Percentiles rank a stretch among this genome's conserved stretches.
These are phyloP conservation scores for Ametastegia equiseti DNA, from an alignment of 2,888 invertebrate species.

Conservation along the genomic window DNA sequence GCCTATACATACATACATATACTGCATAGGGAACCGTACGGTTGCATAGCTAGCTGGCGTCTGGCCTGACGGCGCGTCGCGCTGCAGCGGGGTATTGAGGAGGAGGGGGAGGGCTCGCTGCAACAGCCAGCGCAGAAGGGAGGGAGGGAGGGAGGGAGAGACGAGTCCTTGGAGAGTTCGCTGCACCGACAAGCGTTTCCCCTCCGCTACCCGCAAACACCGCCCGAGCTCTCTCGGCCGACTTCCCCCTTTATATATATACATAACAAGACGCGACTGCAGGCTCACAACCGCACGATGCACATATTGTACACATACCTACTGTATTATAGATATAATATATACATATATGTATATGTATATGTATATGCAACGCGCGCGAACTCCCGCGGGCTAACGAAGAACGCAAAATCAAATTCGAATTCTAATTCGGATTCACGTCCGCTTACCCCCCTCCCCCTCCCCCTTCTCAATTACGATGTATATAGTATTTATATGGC, in stretches of 20 bases:
- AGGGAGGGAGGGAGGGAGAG: constrained; percentile 51
- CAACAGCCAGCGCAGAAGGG: too few relatives aligned
- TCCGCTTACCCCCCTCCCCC: too few relatives aligned
- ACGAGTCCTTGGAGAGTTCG: constrained; percentile 75
- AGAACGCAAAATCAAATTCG: too few relatives aligned
- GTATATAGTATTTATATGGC: too few relatives aligned
- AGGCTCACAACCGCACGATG: constrained; percentile 20
- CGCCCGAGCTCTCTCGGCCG: too few relatives aligned
- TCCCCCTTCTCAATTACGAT: too few relatives aligned
- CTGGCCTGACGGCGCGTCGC: constrained; percentile 42
- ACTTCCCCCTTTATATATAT: constrained; percentile 36
- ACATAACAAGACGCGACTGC: constrained; percentile 13
- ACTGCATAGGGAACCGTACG: constrained; percentile 48
- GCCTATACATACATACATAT: too few relatives aligned
- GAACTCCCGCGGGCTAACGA: too few relatives aligned
- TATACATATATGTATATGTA: background rate
- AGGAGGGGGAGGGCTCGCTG: constrained; percentile 53
- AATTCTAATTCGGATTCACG: too few relatives aligned
- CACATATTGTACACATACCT: background rate
- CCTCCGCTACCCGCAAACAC: constrained; percentile 53
- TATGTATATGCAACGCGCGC: too few relatives aligned
- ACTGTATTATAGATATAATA: background rate
- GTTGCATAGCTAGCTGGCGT: constrained; percentile 55
- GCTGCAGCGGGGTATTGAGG: constrained; percentile 54
- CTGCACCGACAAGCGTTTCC: constrained; percentile 71